Conservation (phyloP, 1,140 invertebrate species). For the Bicyclus anynana region DNA sequence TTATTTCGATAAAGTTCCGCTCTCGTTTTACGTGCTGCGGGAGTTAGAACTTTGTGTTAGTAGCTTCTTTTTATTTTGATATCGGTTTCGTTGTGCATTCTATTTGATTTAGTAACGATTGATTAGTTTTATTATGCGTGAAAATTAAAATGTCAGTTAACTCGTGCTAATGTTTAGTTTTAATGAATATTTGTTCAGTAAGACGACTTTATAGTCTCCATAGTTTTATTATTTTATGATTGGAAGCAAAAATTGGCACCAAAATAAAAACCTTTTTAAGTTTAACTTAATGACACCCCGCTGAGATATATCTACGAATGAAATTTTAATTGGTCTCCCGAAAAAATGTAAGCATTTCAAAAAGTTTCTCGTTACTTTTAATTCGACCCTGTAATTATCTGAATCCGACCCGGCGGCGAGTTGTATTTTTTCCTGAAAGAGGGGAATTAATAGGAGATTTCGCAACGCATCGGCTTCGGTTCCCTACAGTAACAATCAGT, state of each 20-base stretch:
- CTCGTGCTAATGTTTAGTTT: background rate
- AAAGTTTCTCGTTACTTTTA: background rate
- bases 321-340: conserved; percentile 2
- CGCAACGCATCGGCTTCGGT: conserved; percentile 30
- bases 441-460: conserved; percentile 42
- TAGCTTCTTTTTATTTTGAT: conserved; percentile 35
- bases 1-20: conserved; percentile 61
- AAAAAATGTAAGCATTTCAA: background rate
- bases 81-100: conserved; percentile 42
- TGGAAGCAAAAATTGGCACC: background rate
- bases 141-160: conserved; percentile 42
- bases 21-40: conserved; percentile 33
- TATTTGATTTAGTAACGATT: conserved; percentile 39
- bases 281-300: background rate
- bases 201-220: too few relatives aligned
- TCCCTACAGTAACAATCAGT: conserved; percentile 42
- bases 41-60: conserved; percentile 52
- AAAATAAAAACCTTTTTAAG: conserved; percentile 3
- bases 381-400: conserved; percentile 41
- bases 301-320: background rate
- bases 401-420: conserved; percentile 43
- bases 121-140: conserved; percentile 64
- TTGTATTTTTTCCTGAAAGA: conserved; percentile 36
- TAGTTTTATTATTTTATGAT: too few relatives aligned
- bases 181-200: too few relatives aligned